Percentiles rank a stretch among this genome's conserved stretches.
phyloP scores from a whole-genome alignment of 2,113 vertebrate genomes.

The Petromus typicus region DNA sequence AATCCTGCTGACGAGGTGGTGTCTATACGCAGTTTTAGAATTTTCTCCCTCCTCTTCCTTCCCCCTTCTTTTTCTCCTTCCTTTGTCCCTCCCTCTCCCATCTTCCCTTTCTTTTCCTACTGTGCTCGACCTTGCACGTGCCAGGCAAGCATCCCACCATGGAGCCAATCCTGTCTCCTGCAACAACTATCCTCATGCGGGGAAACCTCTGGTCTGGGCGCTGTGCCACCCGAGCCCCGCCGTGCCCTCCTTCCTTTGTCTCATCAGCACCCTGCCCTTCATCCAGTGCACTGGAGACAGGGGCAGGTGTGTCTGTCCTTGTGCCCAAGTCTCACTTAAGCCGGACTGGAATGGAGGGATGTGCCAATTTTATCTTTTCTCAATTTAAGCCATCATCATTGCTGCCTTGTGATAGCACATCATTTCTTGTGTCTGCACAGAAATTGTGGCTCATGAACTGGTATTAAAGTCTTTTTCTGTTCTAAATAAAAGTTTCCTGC shows the following conservation, averaged over 20 bases:
- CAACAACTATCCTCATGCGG: not conserved
- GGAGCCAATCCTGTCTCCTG: not conserved
- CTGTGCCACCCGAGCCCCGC: not conserved
- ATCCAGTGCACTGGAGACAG: not conserved
- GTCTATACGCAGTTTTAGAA: too few relatives aligned
- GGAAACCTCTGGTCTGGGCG: not conserved
- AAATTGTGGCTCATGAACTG: conserved; percentile 65
- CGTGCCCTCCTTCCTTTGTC: not conserved
- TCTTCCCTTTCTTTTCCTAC: not conserved
- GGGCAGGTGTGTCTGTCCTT: not conserved
- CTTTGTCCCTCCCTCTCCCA: not conserved
- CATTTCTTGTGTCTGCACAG: conserved; percentile 79
- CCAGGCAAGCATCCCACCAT: too few relatives aligned
- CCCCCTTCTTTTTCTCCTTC: rapidly evolving
- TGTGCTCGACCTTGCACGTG: not conserved
- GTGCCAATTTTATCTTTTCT: conserved; percentile 51
- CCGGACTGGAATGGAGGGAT: conserved; percentile 46
- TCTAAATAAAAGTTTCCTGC: conserved; percentile 83
- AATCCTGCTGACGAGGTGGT: too few relatives aligned
- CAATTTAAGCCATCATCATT: conserved; percentile 77
- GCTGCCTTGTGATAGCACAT: conserved; percentile 68
- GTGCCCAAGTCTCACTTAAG: not conserved
- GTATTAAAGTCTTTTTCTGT: conserved; percentile 80
- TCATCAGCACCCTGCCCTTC: not conserved
- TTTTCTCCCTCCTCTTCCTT: not conserved